Evolutionary conservation across 2,113 vertebrate species (phyloP).

Genomic region (Ceyx melanurus): DNA sequence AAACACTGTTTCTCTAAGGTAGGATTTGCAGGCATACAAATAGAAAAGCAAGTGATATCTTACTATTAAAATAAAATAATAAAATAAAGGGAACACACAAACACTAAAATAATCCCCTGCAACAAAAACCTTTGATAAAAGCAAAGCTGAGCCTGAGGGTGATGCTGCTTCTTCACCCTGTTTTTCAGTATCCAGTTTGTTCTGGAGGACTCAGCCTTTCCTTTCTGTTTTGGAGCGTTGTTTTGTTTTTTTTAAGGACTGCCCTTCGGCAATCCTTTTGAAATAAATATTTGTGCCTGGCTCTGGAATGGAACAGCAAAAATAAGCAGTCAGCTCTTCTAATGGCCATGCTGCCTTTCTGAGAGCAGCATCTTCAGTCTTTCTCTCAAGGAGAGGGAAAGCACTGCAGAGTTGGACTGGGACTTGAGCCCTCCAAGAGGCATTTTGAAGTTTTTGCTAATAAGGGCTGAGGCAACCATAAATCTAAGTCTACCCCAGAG

Average conservation of each 20-base stretch:
- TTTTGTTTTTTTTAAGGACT: neutral
- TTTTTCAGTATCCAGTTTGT: neutral
- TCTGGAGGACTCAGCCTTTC: neutral
- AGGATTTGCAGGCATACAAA: neutral
- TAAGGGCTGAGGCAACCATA: neutral
- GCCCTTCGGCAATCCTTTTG: neutral
- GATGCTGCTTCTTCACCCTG: conserved; percentile 29
- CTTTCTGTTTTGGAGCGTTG: neutral
- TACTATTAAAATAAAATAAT: neutral
- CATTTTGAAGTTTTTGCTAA: neutral
- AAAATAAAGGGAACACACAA: neutral
- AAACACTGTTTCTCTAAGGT: neutral
- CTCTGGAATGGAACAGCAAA: neutral
- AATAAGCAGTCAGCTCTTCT: neutral
- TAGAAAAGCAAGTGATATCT: neutral
- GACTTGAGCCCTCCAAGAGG: neutral
- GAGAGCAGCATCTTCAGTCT: neutral
- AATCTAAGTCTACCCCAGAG: neutral
- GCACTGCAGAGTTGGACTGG: neutral
- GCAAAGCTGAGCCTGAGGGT: conserved; percentile 50
- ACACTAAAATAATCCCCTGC: conserved; percentile 35
- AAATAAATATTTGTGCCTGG: neutral
- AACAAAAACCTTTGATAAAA: conserved; percentile 51
- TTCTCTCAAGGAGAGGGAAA: neutral
- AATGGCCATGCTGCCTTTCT: neutral